These are phyloP conservation scores for Mercenaria mercenaria DNA, from an alignment of 1,140 invertebrate species.

Conservation along the genomic window DNA sequence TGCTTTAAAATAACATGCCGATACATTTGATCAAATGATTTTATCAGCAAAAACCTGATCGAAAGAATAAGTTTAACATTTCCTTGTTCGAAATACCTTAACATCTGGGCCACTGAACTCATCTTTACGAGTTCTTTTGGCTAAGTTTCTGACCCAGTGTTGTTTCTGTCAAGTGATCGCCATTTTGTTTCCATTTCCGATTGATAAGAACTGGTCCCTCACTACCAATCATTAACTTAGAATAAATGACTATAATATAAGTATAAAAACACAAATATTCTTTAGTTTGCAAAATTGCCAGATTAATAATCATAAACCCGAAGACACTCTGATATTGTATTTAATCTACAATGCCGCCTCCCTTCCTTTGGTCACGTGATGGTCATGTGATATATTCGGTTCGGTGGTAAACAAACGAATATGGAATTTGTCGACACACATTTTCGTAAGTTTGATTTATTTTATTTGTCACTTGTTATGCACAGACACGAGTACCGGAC, in stretches of 20 bases:
- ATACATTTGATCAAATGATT: background rate
- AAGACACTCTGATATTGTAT: too few species aligned
- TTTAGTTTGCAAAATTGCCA: too few species aligned
- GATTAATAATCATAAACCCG: too few species aligned
- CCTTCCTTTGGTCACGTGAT: background rate
- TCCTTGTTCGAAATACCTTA: conserved; percentile 71
- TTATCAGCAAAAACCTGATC: background rate
- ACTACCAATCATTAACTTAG: background rate
- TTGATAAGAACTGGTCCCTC: conserved; percentile 17
- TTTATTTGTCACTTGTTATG: too few species aligned
- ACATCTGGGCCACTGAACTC: conserved; percentile 79
- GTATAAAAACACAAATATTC: too few species aligned
- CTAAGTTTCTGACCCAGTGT: conserved; percentile 54
- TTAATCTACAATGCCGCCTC: background rate
- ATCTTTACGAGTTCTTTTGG: conserved; percentile 70
- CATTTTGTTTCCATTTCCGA: conserved; percentile 67
- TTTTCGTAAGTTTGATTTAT: conserved; percentile 55
- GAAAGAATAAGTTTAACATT: background rate
- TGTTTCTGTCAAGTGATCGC: conserved; percentile 67
- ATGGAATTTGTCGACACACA: conserved; percentile 57
- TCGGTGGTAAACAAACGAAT: too few species aligned
- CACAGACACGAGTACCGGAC: too few species aligned
- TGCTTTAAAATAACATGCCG: background rate
- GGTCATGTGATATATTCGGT: background rate
- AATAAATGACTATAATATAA: too few species aligned